A percentile compares a stretch with the other conserved stretches of the same genome.
phyloP scores from a whole-genome alignment of 2,113 vertebrate genomes.

The Rhipidura dahli region DNA sequence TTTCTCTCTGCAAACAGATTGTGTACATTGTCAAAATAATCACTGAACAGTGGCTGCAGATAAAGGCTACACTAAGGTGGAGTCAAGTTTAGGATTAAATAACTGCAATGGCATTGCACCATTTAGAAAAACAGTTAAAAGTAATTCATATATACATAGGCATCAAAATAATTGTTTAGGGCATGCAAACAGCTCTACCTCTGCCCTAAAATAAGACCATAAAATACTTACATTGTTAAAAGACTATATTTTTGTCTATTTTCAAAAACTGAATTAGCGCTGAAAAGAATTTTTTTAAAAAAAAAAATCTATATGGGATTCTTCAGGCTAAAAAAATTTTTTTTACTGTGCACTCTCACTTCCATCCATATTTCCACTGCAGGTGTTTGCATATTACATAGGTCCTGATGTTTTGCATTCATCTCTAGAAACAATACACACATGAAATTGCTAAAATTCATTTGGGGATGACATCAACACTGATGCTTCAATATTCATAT shows the following conservation, averaged over 20 bases:
- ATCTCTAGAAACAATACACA: background rate
- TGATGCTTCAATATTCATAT: background rate
- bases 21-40: background rate
- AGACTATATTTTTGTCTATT: background rate
- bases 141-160: background rate
- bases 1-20: background rate
- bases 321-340: background rate
- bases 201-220: background rate
- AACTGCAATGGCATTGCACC: accelerated
- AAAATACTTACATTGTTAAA: background rate
- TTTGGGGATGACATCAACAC: background rate
- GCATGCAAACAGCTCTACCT: background rate
- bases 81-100: background rate
- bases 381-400: background rate
- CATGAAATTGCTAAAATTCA: background rate
- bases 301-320: background rate
- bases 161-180: background rate
- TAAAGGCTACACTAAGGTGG: background rate
- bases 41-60: background rate
- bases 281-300: accelerated
- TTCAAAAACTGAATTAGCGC: background rate
- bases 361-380: background rate
- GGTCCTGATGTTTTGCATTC: background rate
- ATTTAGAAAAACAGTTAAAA: background rate
- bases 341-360: background rate